These are phyloP conservation scores for Balaeniceps rex DNA, from an alignment of 2,113 vertebrate genomes.

Conservation along the genomic window DNA sequence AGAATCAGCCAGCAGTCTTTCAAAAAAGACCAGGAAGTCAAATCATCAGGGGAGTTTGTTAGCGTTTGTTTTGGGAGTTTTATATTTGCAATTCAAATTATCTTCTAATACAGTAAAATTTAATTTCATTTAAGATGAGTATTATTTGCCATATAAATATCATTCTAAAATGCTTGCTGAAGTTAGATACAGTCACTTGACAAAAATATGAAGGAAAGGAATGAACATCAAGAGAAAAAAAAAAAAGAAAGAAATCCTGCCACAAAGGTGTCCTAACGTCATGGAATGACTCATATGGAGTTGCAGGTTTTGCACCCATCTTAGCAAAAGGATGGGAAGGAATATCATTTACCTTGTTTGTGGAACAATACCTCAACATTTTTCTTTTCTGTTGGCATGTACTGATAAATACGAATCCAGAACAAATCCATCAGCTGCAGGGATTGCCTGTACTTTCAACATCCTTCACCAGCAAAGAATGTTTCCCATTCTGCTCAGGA, in stretches of 20 bases:
- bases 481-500: slow-evolving; percentile 6
- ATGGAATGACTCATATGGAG: not conserved
- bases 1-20: not conserved
- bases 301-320: not conserved
- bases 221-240: not conserved
- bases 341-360: not conserved
- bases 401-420: not conserved
- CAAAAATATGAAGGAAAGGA: not conserved
- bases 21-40: not conserved
- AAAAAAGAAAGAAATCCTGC: not conserved
- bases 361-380: not conserved
- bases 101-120: not conserved
- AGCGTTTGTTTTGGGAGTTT: not conserved
- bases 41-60: not conserved
- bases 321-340: not conserved
- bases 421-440: slow-evolving; percentile 14
- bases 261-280: not conserved
- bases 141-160: not conserved
- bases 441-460: slow-evolving; percentile 13
- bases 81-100: not conserved
- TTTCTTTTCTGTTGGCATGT: not conserved
- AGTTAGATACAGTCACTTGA: not conserved
- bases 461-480: slow-evolving; percentile 7
- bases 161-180: not conserved
- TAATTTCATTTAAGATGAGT: not conserved